Evolutionary conservation across 2,797 vertebrate genomes (phyloP), one percentile per base, ranked within the genome.

Genomic region (Typhlichthys subterraneus): DNA sequence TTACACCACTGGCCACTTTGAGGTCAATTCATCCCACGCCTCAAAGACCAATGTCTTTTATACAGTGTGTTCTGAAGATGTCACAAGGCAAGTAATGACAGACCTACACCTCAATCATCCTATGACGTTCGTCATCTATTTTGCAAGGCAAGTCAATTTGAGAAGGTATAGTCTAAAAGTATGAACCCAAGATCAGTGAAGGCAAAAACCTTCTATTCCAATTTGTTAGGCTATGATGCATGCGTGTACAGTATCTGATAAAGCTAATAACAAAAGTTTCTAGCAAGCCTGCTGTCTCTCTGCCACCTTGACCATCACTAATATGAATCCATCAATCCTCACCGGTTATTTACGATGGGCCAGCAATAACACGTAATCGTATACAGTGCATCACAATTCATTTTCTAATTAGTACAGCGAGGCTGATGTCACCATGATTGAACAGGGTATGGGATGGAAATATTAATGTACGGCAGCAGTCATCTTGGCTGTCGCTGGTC

Each of bases 381-480:
- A n/a, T 48, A 38, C 8, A 69, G 80, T 69, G 46, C 52, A 82
- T 76, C 73, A 77, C 46, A 53, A 58, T 54, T 71, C 47, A 19
- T 61, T 65, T 59, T 78, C 67, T 76, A 76, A 83, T 81, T 77
- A 77, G 49, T 45, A 48, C 68, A 64, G 68, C 80, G 72, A 69
- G 64, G 38, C 11, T 64, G 11, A 1, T 75, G 77, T 65, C 74
- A 66, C 31, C 1, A 0, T 70, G 76, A 82, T 69, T 23, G 59
- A 76, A 58, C 64, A 65, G 1, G 1, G 51, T 45, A 33, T n/a
- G 17, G 53, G 57, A 53, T 51, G 17, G 47, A 45, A 76, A 75
- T 68, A 76, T 72, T 61, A 74, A 82, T 59, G 57, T 1, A 11
- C 15, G 51, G n/a, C 11, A 52, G 46, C 12, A 12, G 13, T 61